phyloP scores from a whole-genome alignment of 2,797 vertebrate genomes.

The Notoglanidium macrostoma region DNA sequence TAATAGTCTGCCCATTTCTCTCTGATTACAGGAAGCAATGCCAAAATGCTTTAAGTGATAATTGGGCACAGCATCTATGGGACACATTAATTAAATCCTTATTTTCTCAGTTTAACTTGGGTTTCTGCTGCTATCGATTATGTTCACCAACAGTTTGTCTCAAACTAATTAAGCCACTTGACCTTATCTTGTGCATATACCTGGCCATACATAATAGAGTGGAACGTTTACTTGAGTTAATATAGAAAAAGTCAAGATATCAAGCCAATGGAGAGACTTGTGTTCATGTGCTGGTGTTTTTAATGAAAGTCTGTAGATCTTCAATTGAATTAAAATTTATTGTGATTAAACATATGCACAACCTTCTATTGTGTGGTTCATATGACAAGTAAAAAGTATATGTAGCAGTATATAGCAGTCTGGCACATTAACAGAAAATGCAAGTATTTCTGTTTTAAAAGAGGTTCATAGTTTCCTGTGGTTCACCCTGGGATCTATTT shows the following conservation, averaged over 20 bases:
- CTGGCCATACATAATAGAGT: background rate
- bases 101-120: background rate
- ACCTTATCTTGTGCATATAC: background rate
- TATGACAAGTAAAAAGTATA: background rate
- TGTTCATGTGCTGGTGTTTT: background rate
- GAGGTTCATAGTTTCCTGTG: background rate
- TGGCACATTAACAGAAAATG: background rate
- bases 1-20: background rate
- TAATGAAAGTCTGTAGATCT: background rate
- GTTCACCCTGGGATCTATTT: background rate
- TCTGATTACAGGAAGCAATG: background rate
- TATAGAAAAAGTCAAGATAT: background rate
- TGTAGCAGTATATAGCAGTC: background rate
- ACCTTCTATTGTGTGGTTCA: background rate
- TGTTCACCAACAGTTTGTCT: background rate
- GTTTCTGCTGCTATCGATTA: background rate
- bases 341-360: background rate
- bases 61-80: background rate
- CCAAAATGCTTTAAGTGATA: background rate
- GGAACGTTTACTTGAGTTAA: background rate
- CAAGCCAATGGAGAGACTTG: background rate
- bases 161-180: background rate
- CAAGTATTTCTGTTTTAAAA: background rate
- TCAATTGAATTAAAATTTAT: background rate
- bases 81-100: background rate